Evolutionary conservation across 2,797 vertebrate species (phyloP).

Genomic region (Clarias pachynema): DNA sequence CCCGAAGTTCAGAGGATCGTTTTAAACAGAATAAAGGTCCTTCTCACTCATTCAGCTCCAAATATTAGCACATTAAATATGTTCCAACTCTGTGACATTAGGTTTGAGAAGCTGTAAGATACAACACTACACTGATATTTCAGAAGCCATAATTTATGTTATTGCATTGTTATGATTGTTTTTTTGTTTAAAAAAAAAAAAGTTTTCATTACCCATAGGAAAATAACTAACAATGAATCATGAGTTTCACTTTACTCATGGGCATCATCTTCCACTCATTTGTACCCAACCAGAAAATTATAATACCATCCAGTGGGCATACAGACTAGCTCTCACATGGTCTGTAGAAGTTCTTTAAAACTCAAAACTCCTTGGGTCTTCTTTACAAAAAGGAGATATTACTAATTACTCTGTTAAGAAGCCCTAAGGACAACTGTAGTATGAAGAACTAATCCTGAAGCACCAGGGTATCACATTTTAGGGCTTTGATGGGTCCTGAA

Average conservation of each 20-base stretch:
- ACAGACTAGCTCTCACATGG: too few species aligned
- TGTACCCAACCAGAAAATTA: not conserved
- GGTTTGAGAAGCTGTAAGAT: not conserved
- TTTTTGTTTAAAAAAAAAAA: not conserved
- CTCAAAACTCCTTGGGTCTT: too few species aligned
- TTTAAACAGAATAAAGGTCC: slow-evolving; percentile 1
- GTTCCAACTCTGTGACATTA: slow-evolving; percentile 4
- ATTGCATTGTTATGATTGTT: not conserved
- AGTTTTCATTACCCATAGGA: not conserved
- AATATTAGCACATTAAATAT: slow-evolving; percentile 19
- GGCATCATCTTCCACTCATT: not conserved
- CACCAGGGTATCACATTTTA: too few species aligned
- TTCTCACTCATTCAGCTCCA: slow-evolving; percentile 19
- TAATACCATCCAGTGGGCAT: too few species aligned
- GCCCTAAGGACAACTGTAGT: too few species aligned
- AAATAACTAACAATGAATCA: not conserved
- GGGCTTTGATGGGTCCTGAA: too few species aligned
- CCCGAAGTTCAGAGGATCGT: slow-evolving; percentile 8
- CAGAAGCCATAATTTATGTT: not conserved
- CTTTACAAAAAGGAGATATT: too few species aligned
- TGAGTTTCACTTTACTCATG: not conserved
- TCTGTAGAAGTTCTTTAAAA: too few species aligned
- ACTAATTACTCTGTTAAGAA: too few species aligned
- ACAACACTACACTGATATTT: not conserved
- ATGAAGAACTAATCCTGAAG: too few species aligned